Base-by-base conservation (phyloP, 1,140 invertebrate genomes). In the Drosophila navojoa region DNA sequence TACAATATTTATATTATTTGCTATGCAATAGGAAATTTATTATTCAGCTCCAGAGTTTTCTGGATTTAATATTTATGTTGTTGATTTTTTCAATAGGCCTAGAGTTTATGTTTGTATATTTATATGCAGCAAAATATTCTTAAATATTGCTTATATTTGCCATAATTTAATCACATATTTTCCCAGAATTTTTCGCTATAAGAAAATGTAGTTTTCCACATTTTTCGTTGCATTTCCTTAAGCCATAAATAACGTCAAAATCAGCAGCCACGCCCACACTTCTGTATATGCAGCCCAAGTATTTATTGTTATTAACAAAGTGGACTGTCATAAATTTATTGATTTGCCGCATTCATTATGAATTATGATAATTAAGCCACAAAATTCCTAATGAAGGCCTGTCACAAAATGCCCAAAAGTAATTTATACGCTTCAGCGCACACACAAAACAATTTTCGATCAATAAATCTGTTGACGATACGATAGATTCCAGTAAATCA, bases 281-380 rank as follows among this genome's bases (percentile, higher is more conserved):
- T 22, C 19, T 22, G 19, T 22, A 5, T n/a, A 44, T 4, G 0
- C n/a, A 15, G 4, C 13, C 15, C 49, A 49, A 60, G 16, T 54
- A 60, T 44, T 66, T 58, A 71, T 71, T 66, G 29, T 32, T 32
- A 32, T 32, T 32, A 9, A 32, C 32, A 32, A 32, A 32, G 32
- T 32, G 32, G 32, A 32, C 32, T 32, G 32, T 54, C 52, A 62
- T 27, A 75, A 63, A 75, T 75, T 74, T 58, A 63, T 75, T 75
- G 59, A 71, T 71, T 71, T 58, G 32, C 32, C 32, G 32, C 32
- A 32, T 32, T 32, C 47, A 59, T 53, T 63, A 70, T 75, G 72
- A 75, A 63, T 71, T 71, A 75, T 75, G 72, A 71, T 75, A 71
- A 75, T 75, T 71, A 75, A 71, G 67, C 55, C 59, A 63, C 59